Evolutionary conservation across 2,113 vertebrate genomes (phyloP), one percentile per base, ranked within the genome.

Genomic region (Eublepharis macularius): DNA sequence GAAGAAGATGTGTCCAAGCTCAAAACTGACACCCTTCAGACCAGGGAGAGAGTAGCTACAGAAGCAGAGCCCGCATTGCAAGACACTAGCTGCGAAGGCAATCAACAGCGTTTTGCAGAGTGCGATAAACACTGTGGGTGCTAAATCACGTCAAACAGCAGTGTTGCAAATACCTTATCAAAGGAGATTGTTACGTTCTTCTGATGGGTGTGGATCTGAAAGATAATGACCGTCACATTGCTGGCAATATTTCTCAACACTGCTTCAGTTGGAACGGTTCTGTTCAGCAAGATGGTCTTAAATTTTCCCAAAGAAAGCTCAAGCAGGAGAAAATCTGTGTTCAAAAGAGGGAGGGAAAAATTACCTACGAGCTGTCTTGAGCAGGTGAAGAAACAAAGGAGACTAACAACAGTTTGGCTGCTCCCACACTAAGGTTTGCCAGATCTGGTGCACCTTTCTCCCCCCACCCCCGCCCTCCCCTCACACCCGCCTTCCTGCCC

Each of bases 181-280:
- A 98, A 97, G 45, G 98, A 98, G 63, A 99, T 86, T 0, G 98
- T 98, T 85, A 96, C 95, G 82, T 98, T 97, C 57, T 34, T 95
- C 77, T 95, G 94, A 91, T 97, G 98, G 2, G 97, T 97, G 91
- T 99, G 98, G 83, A 98, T 97, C 95, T 99, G 98, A 92, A 99
- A 96, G 14, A 97, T 94, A 90, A 99, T 41, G 54, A 97, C 97
- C 26, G 98, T 93, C 9, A 97, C 96, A 0, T 97, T 97, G 41
- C 92, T 73, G 13, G 96, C 96, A 86, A 99, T 97, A 75, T 95
- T 91, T 87, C 94, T 96, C 90, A 98, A 94, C 34, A 97, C 81
- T 3, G 96, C 98, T 93, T 98, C 97, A 81, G 97, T 95, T 0
- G 97, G 96, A 89, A 85, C 95, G 14, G 96, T 96, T 89, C 83